Percentiles rank a stretch among this genome's conserved stretches.
phyloP scores from a whole-genome alignment of 2,113 vertebrate genomes.

The Eptesicus fuscus region DNA sequence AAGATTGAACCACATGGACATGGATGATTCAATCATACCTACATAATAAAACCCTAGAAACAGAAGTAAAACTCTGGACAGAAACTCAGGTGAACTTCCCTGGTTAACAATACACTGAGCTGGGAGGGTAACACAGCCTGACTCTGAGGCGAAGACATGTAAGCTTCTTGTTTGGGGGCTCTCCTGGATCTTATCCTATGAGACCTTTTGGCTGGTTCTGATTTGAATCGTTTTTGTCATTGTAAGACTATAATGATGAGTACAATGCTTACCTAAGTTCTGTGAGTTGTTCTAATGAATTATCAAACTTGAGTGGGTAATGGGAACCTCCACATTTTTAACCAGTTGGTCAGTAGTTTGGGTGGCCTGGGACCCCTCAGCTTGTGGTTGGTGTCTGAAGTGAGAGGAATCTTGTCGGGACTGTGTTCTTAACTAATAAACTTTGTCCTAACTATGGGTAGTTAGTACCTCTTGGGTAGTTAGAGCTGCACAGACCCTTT shows the following conservation, averaged over 20 bases:
- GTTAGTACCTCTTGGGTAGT: background rate
- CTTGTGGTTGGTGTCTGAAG: background rate
- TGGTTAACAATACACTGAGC: background rate
- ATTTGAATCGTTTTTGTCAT: background rate
- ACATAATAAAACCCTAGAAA: background rate
- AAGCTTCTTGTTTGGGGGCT: background rate
- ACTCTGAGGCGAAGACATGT: background rate
- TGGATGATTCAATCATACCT: background rate
- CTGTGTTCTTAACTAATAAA: background rate
- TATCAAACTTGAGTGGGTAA: background rate
- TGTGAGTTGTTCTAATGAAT: background rate
- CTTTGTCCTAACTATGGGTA: background rate
- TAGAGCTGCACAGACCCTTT: background rate
- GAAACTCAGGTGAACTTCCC: background rate
- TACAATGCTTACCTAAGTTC: background rate
- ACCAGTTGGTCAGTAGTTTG: background rate
- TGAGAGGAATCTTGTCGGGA: background rate
- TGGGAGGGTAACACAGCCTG: background rate
- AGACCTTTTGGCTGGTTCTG: background rate
- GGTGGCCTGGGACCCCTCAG: background rate
- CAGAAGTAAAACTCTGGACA: background rate
- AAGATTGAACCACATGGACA: background rate
- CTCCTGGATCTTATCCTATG: background rate
- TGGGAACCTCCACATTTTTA: background rate
- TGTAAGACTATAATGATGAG: background rate